phyloP scores from a whole-genome alignment of 92 coral and sea anemone genomes.

The Meandrina meandrites region DNA sequence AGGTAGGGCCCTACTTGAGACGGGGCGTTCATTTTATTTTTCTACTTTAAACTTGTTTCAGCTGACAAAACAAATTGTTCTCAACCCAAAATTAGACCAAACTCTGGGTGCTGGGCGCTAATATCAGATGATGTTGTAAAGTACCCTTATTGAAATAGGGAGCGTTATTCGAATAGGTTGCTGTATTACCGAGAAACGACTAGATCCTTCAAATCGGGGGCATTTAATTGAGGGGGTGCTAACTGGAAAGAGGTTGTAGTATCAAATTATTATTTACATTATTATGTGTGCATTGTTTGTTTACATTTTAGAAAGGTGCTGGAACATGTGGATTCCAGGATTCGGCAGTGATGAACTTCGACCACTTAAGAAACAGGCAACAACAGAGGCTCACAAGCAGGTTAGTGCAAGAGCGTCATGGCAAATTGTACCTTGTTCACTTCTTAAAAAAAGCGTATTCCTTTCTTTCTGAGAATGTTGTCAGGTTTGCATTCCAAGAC shows the following conservation, averaged over 20 bases:
- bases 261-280: too few species aligned
- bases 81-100: background rate
- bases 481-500: too few species aligned
- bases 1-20: too few species aligned
- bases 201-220: background rate
- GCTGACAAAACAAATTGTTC: background rate
- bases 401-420: conserved; percentile 35
- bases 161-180: too few species aligned
- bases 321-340: conserved; percentile 99
- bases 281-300: background rate
- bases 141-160: too few species aligned
- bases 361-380: conserved; percentile 89
- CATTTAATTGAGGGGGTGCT: background rate
- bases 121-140: too few species aligned
- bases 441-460: background rate
- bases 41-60: too few species aligned
- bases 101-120: background rate
- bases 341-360: conserved; percentile 95
- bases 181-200: background rate
- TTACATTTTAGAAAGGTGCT: conserved; percentile 72
- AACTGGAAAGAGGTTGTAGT: background rate
- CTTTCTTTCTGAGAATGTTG: too few species aligned
- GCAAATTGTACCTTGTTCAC: background rate
- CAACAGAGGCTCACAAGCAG: conserved; percentile 99
- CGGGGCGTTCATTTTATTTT: too few species aligned